Percentiles rank a stretch among this genome's conserved stretches.
Conservation (phyloP, 2,888 invertebrate genomes). For the Drosophila flavopinicola region DNA sequence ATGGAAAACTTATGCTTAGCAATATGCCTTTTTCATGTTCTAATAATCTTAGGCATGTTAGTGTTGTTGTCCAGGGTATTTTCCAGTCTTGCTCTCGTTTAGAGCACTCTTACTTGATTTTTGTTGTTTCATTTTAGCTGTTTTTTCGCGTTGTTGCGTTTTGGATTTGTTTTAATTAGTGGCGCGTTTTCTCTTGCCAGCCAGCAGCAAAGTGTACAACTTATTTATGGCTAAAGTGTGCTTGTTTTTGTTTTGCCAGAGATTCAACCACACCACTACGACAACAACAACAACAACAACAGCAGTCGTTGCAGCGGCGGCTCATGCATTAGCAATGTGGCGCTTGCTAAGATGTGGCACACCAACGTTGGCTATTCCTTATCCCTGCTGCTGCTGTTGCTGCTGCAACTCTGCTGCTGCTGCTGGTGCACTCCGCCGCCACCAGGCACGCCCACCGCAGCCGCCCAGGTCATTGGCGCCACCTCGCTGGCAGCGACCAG, state of each 20-base stretch:
- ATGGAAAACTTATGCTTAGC: too few relatives aligned
- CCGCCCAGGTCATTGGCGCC: conserved; percentile 59
- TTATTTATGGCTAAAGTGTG: conserved; percentile 33
- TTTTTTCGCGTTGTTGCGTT: conserved; percentile 54
- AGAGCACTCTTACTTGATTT: neutral
- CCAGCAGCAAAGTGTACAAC: conserved; percentile 22
- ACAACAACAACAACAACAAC: conserved; percentile 5
- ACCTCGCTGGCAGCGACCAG: conserved; percentile 66
- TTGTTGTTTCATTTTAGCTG: conserved; percentile 11
- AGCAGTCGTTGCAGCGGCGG: conserved; percentile 22
- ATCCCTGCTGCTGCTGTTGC: conserved; percentile 34
- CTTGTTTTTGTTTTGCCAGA: conserved; percentile 22
- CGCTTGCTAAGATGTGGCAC: conserved; percentile 71
- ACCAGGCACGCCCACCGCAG: conserved; percentile 49
- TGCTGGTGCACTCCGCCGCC: conserved; percentile 38
- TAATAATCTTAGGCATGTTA: too few relatives aligned
- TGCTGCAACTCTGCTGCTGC: conserved; percentile 34
- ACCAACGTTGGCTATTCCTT: conserved; percentile 53
- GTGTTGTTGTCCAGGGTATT: neutral
- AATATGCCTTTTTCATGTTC: too few relatives aligned
- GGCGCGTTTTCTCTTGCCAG: conserved; percentile 41
- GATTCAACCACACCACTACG: conserved; percentile 1
- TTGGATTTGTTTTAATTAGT: conserved; percentile 70
- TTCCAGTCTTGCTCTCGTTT: neutral
- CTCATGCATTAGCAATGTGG: conserved; percentile 68